Evolutionary conservation across 2,113 vertebrate genomes (phyloP).

Genomic region (Clarias macrocephalus): DNA sequence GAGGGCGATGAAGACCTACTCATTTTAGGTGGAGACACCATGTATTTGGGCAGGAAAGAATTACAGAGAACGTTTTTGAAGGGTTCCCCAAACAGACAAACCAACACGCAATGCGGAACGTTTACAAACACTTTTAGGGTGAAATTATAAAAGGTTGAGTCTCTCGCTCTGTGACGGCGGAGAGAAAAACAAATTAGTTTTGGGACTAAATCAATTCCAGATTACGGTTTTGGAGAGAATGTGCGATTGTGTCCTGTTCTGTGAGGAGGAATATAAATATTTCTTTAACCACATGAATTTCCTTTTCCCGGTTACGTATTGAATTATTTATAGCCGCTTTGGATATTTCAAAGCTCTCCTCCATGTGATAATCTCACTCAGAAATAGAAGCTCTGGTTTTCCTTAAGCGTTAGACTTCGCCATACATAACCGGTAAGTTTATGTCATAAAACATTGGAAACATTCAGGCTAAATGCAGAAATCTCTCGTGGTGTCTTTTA

Average conservation of each 20-base stretch:
- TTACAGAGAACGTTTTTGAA: not conserved
- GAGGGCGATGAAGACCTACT: slow-evolving; percentile 54
- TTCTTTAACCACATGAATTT: slow-evolving; percentile 55
- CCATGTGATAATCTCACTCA: not conserved
- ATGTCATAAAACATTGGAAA: not conserved
- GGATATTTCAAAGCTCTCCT: not conserved
- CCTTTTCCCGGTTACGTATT: slow-evolving; percentile 45
- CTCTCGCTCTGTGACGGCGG: slow-evolving; percentile 29
- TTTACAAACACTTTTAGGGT: not conserved
- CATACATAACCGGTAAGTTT: not conserved
- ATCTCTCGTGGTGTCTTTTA: not conserved
- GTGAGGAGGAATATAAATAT: slow-evolving; percentile 52
- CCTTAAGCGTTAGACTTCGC: not conserved
- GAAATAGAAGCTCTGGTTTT: not conserved
- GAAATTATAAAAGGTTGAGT: slow-evolving; percentile 10
- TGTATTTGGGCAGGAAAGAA: not conserved
- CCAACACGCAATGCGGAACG: too few relatives aligned
- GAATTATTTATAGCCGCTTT: slow-evolving; percentile 38
- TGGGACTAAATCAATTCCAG: slow-evolving; percentile 47
- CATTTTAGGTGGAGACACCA: not conserved
- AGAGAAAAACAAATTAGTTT: slow-evolving; percentile 21
- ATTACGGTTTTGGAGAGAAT: slow-evolving; percentile 59
- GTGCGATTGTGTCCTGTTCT: slow-evolving; percentile 41
- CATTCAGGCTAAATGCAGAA: not conserved
- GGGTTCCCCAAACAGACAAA: not conserved